A percentile compares a stretch with the other conserved stretches of the same genome.
phyloP scores from a whole-genome alignment of 1,140 invertebrate species.

The Ceratina japonica region DNA sequence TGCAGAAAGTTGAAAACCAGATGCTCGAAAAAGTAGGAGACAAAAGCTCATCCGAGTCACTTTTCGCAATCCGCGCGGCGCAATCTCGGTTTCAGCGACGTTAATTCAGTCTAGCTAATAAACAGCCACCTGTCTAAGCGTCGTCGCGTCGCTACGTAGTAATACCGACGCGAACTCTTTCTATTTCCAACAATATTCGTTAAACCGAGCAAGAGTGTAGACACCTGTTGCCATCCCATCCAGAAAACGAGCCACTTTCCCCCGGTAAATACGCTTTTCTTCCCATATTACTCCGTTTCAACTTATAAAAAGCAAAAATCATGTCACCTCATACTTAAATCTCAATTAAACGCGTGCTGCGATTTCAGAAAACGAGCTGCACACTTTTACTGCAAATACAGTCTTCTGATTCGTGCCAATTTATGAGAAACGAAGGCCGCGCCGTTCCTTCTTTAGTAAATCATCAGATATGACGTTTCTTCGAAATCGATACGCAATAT shows the following conservation, averaged over 20 bases:
- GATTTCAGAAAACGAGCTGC: too few relatives aligned
- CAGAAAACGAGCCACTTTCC: conserved; percentile 21
- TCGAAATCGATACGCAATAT: neutral
- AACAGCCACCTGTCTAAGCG: neutral
- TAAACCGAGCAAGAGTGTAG: conserved; percentile 25
- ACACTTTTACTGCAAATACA: too few relatives aligned
- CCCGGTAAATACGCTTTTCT: neutral
- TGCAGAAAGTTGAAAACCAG: neutral
- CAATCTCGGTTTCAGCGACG: neutral
- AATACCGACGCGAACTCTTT: conserved; percentile 1
- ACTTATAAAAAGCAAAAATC: neutral
- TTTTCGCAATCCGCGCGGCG: neutral
- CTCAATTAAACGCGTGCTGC: neutral
- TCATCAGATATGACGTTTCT: too few relatives aligned
- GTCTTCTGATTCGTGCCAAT: too few relatives aligned
- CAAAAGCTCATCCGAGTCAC: neutral
- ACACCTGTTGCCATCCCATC: conserved; percentile 23
- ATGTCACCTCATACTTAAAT: neutral
- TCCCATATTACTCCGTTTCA: neutral
- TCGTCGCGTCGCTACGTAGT: neutral
- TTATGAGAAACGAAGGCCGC: too few relatives aligned
- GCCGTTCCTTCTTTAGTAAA: too few relatives aligned
- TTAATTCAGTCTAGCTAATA: conserved; percentile 21
- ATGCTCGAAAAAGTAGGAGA: neutral
- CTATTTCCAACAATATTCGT: conserved; percentile 27